A percentile compares a stretch with the other conserved stretches of the same genome.
These are phyloP conservation scores for Lethenteron camtschaticum DNA, from an alignment of 2,113 vertebrate genomes.

Conservation along the genomic window DNA sequence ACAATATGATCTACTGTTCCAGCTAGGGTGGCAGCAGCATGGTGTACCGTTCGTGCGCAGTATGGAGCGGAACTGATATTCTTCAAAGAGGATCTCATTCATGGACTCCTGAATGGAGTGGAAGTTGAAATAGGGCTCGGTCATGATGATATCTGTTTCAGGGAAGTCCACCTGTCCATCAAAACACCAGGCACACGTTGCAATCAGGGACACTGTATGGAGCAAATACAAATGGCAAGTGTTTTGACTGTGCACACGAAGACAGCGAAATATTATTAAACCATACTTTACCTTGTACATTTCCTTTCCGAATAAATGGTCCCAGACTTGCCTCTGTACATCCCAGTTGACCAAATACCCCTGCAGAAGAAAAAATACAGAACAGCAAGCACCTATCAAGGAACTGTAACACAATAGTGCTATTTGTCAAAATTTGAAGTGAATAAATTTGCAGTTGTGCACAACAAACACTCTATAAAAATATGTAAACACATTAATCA, in stretches of 20 bases:
- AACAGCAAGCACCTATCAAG: too few relatives aligned
- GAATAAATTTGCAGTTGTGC: too few relatives aligned
- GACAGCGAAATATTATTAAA: neutral
- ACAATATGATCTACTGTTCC: too few relatives aligned
- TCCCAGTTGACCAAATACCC: constrained; percentile 98
- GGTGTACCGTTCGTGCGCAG: constrained; percentile 52
- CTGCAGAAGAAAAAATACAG: constrained; percentile 21
- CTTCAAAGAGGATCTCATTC: constrained; percentile 98
- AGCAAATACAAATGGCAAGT: neutral
- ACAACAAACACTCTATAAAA: too few relatives aligned
- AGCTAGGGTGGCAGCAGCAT: too few relatives aligned
- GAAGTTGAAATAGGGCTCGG: constrained; percentile 93
- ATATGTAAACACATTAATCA: too few relatives aligned
- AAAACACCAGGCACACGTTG: too few relatives aligned
- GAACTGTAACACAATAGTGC: too few relatives aligned
- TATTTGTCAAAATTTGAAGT: too few relatives aligned
- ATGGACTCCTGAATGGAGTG: constrained; percentile 92
- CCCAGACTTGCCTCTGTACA: constrained; percentile 95
- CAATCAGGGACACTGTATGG: too few relatives aligned
- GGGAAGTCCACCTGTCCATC: constrained; percentile 68
- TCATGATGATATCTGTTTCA: constrained; percentile 74
- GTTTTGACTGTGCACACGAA: neutral
- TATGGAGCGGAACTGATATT: constrained; percentile 89
- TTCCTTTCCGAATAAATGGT: constrained; percentile 95
- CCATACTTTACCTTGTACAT: constrained; percentile 70